A percentile compares a stretch with the other conserved stretches of the same genome.
Evolutionary conservation across 2,888 invertebrate species (phyloP).

Genomic region (Margaritifera margaritifera): DNA sequence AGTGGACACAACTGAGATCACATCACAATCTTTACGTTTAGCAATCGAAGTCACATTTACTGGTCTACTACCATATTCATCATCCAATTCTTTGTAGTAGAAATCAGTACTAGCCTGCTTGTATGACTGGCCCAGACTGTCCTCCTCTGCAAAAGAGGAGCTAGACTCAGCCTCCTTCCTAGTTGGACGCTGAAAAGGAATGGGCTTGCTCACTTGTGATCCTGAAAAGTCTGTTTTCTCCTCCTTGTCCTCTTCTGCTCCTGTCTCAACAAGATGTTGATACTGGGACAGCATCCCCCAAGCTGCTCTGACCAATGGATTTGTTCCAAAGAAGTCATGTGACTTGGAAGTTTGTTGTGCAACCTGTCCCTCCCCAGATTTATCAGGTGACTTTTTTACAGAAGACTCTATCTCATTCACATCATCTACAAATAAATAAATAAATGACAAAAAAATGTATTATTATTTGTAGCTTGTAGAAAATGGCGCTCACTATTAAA

Average conservation of each 20-base stretch:
- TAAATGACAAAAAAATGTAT: slow-evolving; percentile 4
- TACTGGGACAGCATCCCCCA: slow-evolving; percentile 81
- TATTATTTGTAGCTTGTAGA: too few relatives aligned
- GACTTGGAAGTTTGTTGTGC: slow-evolving; percentile 27
- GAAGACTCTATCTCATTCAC: slow-evolving; percentile 16
- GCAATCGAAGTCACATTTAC: slow-evolving; percentile 39
- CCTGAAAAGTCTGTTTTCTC: slow-evolving; percentile 6
- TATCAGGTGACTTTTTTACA: slow-evolving; percentile 13
- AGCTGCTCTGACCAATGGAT: slow-evolving; percentile 59
- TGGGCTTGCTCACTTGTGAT: neutral
- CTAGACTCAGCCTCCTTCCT: slow-evolving; percentile 55
- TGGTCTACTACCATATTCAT: slow-evolving; percentile 69
- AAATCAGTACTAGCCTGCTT: slow-evolving; percentile 53
- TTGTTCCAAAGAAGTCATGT: slow-evolving; percentile 52
- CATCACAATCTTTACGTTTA: slow-evolving; percentile 40
- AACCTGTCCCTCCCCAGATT: slow-evolving; percentile 5
- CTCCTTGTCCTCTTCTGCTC: slow-evolving; percentile 62
- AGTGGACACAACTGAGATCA: slow-evolving; percentile 35
- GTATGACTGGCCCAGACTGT: slow-evolving; percentile 67
- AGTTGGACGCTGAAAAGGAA: slow-evolving; percentile 1
- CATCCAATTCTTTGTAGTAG: slow-evolving; percentile 67
- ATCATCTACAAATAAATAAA: slow-evolving; percentile 24
- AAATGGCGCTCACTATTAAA: too few relatives aligned
- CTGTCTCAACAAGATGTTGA: slow-evolving; percentile 79
- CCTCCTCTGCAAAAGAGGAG: slow-evolving; percentile 70